These are phyloP conservation scores for Cettia cetti DNA, from an alignment of 2,113 vertebrate genomes.

Conservation along the genomic window DNA sequence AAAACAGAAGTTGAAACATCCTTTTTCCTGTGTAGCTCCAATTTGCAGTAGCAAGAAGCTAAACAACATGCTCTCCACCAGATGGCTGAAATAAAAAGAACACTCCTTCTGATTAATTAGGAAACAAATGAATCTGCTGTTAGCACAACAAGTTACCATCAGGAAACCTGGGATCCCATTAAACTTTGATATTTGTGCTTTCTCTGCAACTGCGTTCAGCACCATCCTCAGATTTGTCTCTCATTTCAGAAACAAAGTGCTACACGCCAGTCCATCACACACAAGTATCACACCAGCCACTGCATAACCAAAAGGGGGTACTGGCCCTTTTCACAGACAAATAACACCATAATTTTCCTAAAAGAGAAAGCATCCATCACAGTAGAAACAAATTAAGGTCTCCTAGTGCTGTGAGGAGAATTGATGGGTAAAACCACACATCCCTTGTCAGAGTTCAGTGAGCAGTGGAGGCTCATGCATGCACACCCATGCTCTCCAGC, in stretches of 20 bases:
- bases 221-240: background rate
- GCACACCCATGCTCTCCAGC: background rate
- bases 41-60: constrained; percentile 63
- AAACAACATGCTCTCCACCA: constrained; percentile 70
- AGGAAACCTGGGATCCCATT: constrained; percentile 34
- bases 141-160: constrained; percentile 68
- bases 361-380: background rate
- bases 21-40: constrained; percentile 59
- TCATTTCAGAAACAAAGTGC: background rate
- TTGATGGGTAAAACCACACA: background rate
- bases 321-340: background rate
- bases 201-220: background rate
- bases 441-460: background rate
- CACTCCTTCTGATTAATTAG: constrained; percentile 71
- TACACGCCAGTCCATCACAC: background rate
- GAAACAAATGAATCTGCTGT: constrained; percentile 72
- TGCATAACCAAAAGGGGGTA: background rate
- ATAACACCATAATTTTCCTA: background rate
- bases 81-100: constrained; percentile 74
- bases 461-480: background rate
- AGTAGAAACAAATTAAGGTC: background rate
- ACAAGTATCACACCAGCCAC: background rate
- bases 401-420: background rate
- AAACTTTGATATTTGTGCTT: constrained; percentile 9
- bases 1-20: constrained; percentile 67